Evolutionary conservation across 1,140 invertebrate species (phyloP), one percentile per base, ranked within the genome.

Genomic region (Drosophila littoralis): DNA sequence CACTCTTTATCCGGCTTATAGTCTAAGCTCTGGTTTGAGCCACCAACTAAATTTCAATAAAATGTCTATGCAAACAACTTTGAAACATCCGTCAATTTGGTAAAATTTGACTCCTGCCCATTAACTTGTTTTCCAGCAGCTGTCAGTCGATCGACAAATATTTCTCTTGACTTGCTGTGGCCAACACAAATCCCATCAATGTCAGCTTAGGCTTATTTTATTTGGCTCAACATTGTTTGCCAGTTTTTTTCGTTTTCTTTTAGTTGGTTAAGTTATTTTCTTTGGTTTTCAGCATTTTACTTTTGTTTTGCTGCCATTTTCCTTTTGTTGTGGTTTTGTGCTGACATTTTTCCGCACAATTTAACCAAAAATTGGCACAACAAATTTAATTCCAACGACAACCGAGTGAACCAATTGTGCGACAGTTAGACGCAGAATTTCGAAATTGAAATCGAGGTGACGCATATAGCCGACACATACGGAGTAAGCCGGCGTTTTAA

Each of bases 291-390:
- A n/a, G 33, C 42, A 60, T 58, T 71, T 57, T 22, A 6, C 33
- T 35, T 52, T 52, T 13, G 6, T 33, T 28, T 45, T 50, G 45
- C 35, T 51, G 33, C 38, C 13, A 43, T 67, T 58, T 58, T 15
- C 2, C 57, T 65, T 66, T 76, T 79, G 58, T 79, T 81, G 72
- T 61, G 72, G 54, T 51, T 68, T 17, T 76, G 43, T 51, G 58
- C 63, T 82, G 79, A 82, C 83, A 79, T 74, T 76, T 83, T 88
- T 83, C 63, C 77, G 66, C 69, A 64, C 84, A 89, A 79, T 88
- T 86, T 83, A 69, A 46, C 64, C 60, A 52, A 86, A 81, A 81
- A 76, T 70, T 70, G 76, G 50, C 72, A 66, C 68, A 79, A 43
- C 72, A 78, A 79, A 79, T 86, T 88, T 82, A 82, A 88, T 79